Evolutionary conservation across 2,888 invertebrate species (phyloP), one percentile per base, ranked within the genome.

Genomic region (Ormyrus rosae): DNA sequence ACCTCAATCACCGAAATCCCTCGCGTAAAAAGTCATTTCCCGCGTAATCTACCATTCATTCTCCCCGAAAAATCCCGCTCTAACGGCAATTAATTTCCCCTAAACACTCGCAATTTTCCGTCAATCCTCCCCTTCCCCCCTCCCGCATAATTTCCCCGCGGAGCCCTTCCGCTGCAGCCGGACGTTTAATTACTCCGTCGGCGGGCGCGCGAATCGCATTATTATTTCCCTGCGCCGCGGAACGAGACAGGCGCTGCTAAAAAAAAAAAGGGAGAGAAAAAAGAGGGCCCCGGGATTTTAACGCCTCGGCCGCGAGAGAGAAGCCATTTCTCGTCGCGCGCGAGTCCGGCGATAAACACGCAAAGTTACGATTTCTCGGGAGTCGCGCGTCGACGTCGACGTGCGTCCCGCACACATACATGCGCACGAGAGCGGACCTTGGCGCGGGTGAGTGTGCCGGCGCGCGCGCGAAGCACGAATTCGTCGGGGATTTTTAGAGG

Each of bases 351-450:
- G 89, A 90, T 90, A 90, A 90, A 90, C 89, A 89, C 89, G 89
- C 86, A 86, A 90, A 89, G 90, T 90, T 90, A 90, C 90, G 90
- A 90, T 90, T 90, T 90, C 90, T 90, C 84, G 87, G 87, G 89
- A 90, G 88, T 87, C 84, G 84, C 67, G 34, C 64, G 83, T 70
- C 80, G 80, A 80, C 73, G 68, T 51, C 64, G 83, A 67, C 81
- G 78, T 56, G 74, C 69, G 72, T 75, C 69, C 79, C 56, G 55
- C 63, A 53, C 34, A 4, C 34, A 4, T 0, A 4, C 34, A 4
- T 3, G 34, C 3, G 34, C 2, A 4, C 2, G 34, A 34, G 34
- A 34, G 77, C 63, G 67, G 10, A 13, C n/a, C 56, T 50, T 55
- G 48, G 34, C 46, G 65, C 7, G 53, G 45, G 11, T 53, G 11